Evolutionary conservation across 2,888 invertebrate genomes (phyloP).

Genomic region (Lycocerus yunnanus): DNA sequence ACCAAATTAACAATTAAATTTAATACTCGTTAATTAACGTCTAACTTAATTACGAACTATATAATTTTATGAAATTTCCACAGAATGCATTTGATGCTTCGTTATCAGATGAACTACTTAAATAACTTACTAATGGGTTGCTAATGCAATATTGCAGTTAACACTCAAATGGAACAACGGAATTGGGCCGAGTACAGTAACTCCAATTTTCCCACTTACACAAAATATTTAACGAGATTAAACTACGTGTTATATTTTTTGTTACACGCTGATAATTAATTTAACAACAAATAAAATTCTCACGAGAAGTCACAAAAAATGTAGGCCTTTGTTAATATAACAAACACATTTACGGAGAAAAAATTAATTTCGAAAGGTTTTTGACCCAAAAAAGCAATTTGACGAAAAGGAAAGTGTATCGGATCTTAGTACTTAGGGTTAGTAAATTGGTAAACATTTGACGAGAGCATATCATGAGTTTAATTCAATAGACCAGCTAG

Average conservation of each 20-base stretch:
- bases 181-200: neutral
- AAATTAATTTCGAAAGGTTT: neutral
- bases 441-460: conserved; percentile 12
- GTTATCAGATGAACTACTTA: neutral
- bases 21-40: neutral
- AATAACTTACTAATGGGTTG: neutral
- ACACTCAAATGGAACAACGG: neutral
- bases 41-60: neutral
- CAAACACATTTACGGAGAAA: neutral
- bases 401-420: neutral
- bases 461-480: neutral
- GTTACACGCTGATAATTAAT: neutral
- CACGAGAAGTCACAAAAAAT: neutral
- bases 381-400: conserved; percentile 1
- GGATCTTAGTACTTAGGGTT: conserved; percentile 3
- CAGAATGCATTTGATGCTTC: neutral
- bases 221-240: neutral
- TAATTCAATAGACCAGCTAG: conserved; percentile 7
- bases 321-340: neutral
- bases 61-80: neutral
- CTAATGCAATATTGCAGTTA: neutral
- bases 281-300: neutral
- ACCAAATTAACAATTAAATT: neutral
- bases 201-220: neutral
- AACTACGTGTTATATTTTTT: neutral